phyloP scores from a whole-genome alignment of 2,797 vertebrate genomes.

The Mastacembelus armatus region DNA sequence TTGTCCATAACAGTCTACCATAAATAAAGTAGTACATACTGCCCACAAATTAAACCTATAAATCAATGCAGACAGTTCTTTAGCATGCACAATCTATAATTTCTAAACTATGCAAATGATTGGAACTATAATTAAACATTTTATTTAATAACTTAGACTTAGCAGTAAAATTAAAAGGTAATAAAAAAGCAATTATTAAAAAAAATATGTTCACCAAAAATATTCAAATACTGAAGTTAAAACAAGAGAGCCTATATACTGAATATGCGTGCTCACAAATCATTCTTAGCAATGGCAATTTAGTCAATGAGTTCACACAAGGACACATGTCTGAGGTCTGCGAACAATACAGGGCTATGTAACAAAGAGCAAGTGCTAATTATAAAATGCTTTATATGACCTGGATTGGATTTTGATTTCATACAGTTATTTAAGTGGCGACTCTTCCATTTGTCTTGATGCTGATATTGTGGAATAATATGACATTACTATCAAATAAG shows the following conservation, averaged over 20 bases:
- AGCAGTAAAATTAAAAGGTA: conserved; percentile 62
- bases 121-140: conserved; percentile 71
- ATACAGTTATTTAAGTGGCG: conserved; percentile 24
- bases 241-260: conserved; percentile 32
- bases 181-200: conserved; percentile 69
- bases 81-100: conserved; percentile 61
- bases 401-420: conserved; percentile 24
- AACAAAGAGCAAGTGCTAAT: conserved; percentile 60
- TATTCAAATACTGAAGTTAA: conserved; percentile 39
- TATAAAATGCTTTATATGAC: conserved; percentile 40
- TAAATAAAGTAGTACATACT: conserved; percentile 58
- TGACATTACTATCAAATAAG: no score
- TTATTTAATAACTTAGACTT: conserved; percentile 66
- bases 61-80: conserved; percentile 66
- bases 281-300: conserved; percentile 51
- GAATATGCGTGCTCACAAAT: conserved; percentile 45
- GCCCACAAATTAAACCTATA: conserved; percentile 75
- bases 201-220: conserved; percentile 58
- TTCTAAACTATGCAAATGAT: conserved; percentile 72
- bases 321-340: conserved; percentile 58
- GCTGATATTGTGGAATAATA: conserved; percentile 6
- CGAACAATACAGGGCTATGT: conserved; percentile 45
- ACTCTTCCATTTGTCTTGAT: conserved; percentile 12
- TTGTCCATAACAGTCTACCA: conserved; percentile 51
- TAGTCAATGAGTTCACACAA: conserved; percentile 67